phyloP scores from a whole-genome alignment of 2,797 vertebrate species.

The Hyperoplus immaculatus region DNA sequence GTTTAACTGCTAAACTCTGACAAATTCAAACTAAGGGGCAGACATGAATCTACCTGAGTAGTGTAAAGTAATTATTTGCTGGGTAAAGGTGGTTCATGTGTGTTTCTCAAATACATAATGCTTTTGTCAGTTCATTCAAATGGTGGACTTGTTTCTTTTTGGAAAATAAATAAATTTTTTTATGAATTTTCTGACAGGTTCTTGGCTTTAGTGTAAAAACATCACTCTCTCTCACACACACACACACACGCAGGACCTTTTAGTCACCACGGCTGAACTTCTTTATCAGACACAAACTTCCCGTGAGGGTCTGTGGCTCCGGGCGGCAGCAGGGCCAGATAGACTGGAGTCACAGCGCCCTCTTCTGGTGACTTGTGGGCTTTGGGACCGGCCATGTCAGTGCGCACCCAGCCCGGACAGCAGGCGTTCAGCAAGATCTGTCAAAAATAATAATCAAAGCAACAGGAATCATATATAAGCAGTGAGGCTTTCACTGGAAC shows the following conservation, averaged over 20 bases:
- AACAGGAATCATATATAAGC: neutral
- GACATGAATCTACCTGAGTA: neutral
- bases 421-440: conserved; percentile 92
- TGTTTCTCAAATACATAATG: neutral
- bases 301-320: conserved; percentile 89
- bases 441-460: neutral
- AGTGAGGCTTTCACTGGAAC: neutral
- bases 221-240: neutral
- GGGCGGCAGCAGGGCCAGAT: conserved; percentile 90
- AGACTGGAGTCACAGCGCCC: conserved; percentile 91
- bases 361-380: conserved; percentile 90
- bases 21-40: neutral
- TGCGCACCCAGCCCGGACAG: conserved; percentile 94
- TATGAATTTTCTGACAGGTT: neutral
- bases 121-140: neutral
- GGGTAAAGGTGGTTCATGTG: neutral
- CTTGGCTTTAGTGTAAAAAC: neutral
- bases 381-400: conserved; percentile 89
- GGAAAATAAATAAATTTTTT: neutral
- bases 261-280: conserved; percentile 88
- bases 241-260: neutral
- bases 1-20: neutral
- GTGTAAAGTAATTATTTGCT: neutral
- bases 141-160: neutral
- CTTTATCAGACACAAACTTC: conserved; percentile 88